A percentile compares a stretch with the other conserved stretches of the same genome.
These are phyloP conservation scores for Polyommatus icarus DNA, from an alignment of 2,888 invertebrate species.

Conservation along the genomic window DNA sequence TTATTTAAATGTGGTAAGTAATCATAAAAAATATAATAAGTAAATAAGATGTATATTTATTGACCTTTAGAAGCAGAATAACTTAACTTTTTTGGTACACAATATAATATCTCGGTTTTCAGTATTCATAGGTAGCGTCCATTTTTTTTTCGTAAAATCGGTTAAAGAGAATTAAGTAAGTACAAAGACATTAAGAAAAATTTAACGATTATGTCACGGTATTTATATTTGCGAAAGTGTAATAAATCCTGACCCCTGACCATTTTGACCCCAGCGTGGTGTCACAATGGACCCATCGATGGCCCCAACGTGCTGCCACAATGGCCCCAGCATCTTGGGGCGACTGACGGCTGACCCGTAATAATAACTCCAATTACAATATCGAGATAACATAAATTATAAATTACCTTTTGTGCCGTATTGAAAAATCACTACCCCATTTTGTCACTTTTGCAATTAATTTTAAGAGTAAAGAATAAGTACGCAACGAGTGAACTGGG, in stretches of 20 bases:
- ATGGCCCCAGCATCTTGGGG: constrained; percentile 65
- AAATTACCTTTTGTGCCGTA: constrained; percentile 52
- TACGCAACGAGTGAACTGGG: not conserved
- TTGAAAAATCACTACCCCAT: constrained; percentile 24
- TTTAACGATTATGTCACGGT: constrained; percentile 58
- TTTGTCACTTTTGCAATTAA: constrained; percentile 24
- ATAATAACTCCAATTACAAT: constrained; percentile 74
- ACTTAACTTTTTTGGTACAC: not conserved
- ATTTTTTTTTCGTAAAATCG: too few species aligned
- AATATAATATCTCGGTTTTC: too few species aligned
- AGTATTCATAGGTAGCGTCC: too few species aligned
- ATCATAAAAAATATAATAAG: not conserved
- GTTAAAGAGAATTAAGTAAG: too few species aligned
- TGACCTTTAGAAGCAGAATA: not conserved
- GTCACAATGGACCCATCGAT: constrained; percentile 52
- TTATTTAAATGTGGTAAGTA: not conserved
- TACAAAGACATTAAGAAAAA: constrained; percentile 41
- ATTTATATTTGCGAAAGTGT: constrained; percentile 62
- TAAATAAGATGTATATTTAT: not conserved
- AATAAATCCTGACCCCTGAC: constrained; percentile 74
- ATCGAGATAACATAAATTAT: constrained; percentile 76
- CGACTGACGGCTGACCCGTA: constrained; percentile 58
- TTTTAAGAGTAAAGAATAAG: not conserved
- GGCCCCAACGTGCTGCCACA: constrained; percentile 46
- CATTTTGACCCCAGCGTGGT: constrained; percentile 68